Percentiles rank a stretch among this genome's conserved stretches.
Conservation (phyloP, 2,888 invertebrate genomes). For the Melikaiella ostensackeni region DNA sequence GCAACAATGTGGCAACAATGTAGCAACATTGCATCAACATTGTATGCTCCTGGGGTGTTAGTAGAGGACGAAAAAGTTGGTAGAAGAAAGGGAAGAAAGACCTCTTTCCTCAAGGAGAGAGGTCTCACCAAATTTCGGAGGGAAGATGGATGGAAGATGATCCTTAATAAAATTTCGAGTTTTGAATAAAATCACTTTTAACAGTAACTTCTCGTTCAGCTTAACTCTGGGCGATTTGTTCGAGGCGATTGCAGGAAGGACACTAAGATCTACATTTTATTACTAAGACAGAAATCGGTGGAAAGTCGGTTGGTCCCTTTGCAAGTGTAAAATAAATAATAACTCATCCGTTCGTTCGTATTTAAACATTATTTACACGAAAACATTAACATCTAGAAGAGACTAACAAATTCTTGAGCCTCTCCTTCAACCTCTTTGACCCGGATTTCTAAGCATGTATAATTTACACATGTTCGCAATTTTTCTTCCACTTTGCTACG, state of each 20-base stretch:
- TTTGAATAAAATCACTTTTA: conserved; percentile 4
- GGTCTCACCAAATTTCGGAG: conserved; percentile 11
- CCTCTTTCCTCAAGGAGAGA: too few relatives aligned
- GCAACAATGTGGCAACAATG: too few relatives aligned
- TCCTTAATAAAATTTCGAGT: not conserved
- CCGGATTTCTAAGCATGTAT: conserved; percentile 19
- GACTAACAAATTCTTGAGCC: conserved; percentile 39
- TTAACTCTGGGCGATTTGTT: conserved; percentile 58
- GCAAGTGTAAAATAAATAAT: conserved; percentile 75
- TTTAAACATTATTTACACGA: conserved; percentile 69
- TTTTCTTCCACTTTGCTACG: conserved; percentile 12
- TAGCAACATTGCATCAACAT: too few relatives aligned
- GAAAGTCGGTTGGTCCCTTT: conserved; percentile 77
- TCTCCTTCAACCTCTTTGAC: conserved; percentile 9
- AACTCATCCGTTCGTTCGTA: conserved; percentile 66
- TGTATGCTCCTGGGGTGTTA: not conserved
- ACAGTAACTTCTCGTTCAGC: conserved; percentile 2
- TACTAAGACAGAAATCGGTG: conserved; percentile 76
- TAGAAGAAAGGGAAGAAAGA: too few relatives aligned
- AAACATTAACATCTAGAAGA: conserved; percentile 19
- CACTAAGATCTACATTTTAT: conserved; percentile 67
- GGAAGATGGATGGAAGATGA: not conserved
- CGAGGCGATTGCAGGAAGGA: conserved; percentile 74
- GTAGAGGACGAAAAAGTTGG: conserved; percentile 14
- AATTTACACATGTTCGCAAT: not conserved